phyloP scores from a whole-genome alignment of 2,888 invertebrate species.

The Metacarcinus magister region DNA sequence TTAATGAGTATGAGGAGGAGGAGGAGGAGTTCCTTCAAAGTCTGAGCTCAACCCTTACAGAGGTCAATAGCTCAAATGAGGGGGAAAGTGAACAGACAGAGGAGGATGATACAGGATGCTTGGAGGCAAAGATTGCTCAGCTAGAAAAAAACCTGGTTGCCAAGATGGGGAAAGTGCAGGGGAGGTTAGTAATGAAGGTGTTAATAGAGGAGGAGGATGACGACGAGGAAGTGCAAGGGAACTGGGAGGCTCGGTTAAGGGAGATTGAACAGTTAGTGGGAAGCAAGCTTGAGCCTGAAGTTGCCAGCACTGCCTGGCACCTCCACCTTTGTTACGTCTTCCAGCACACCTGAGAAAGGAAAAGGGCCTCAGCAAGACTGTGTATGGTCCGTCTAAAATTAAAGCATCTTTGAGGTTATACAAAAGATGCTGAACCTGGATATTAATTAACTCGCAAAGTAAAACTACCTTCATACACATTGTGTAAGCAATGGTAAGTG shows the following conservation, averaged over 20 bases:
- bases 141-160: not conserved
- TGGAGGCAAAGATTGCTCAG: constrained; percentile 28
- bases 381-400: not conserved
- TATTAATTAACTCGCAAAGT: too few species aligned
- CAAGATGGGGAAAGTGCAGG: constrained; percentile 38
- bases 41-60: constrained; percentile 62
- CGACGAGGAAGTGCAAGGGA: not conserved
- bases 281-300: constrained; percentile 7
- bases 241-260: constrained; percentile 55
- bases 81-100: not conserved
- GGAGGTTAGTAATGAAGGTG: not conserved
- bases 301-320: constrained; percentile 53
- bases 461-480: not conserved
- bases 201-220: not conserved
- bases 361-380: not conserved
- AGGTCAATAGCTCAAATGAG: not conserved
- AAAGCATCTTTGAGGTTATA: not conserved
- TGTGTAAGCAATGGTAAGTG: not conserved
- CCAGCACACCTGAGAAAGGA: not conserved
- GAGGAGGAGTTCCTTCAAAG: constrained; percentile 50
- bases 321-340: constrained; percentile 61
- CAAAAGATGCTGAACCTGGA: not conserved
- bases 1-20: constrained; percentile 53
- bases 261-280: constrained; percentile 31
- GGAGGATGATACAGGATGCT: not conserved